Percentiles rank a stretch among this genome's conserved stretches.
Conservation (phyloP, 92 coral and sea anemone species). For the Metridium senile region DNA sequence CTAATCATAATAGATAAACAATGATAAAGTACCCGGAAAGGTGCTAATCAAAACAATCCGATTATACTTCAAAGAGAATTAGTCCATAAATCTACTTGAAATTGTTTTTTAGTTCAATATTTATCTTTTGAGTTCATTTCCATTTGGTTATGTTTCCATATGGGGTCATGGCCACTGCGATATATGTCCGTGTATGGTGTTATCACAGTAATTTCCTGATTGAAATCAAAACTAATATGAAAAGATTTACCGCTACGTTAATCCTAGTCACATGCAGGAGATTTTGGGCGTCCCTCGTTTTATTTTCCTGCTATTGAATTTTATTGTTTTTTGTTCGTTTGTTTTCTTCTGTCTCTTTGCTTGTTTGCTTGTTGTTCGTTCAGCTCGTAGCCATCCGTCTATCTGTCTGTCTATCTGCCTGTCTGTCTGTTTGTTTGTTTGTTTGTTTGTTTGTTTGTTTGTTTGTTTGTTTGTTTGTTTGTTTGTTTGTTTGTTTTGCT, state of each 20-base stretch:
- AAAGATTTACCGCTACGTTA: background rate
- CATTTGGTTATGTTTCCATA: background rate
- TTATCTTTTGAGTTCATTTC: slow-evolving; percentile 11
- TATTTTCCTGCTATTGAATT: too few relatives aligned
- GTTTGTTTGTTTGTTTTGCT: background rate
- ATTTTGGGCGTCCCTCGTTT: too few relatives aligned
- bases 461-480: background rate
- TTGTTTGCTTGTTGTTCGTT: too few relatives aligned
- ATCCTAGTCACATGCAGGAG: background rate
- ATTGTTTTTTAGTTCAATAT: background rate
- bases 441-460: background rate
- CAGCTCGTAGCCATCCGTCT: background rate
- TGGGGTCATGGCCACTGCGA: background rate
- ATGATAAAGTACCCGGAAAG: background rate
- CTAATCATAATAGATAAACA: background rate
- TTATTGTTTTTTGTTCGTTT: too few relatives aligned
- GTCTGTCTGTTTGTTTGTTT: background rate
- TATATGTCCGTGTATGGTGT: background rate
- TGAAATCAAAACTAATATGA: background rate
- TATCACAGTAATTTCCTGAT: slow-evolving; percentile 1
- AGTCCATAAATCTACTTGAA: background rate
- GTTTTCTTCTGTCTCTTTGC: too few relatives aligned
- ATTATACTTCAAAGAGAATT: background rate
- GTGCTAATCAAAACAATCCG: slow-evolving; percentile 1
- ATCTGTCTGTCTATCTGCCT: background rate